Evolutionary conservation across 2,113 vertebrate genomes (phyloP).

Genomic region (Dolichotis patagonum): DNA sequence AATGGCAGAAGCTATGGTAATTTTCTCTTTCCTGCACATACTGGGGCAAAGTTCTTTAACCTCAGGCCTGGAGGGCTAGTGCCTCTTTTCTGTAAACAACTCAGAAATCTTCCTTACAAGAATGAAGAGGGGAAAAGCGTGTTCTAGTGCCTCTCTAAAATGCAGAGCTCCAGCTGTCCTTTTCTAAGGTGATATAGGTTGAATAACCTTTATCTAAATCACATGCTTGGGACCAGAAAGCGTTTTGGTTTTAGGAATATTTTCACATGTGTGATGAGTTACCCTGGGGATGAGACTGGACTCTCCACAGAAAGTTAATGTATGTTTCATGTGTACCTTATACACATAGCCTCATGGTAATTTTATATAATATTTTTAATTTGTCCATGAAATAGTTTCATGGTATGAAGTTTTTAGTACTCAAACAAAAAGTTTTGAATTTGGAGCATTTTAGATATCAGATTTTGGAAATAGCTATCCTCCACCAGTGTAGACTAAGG

Average conservation of each 20-base stretch:
- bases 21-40: not conserved
- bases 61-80: not conserved
- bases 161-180: not conserved
- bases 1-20: not conserved
- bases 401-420: not conserved
- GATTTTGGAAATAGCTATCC: not conserved
- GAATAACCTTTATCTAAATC: not conserved
- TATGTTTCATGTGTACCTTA: not conserved
- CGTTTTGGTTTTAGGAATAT: not conserved
- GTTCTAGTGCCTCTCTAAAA: slow-evolving; percentile 19
- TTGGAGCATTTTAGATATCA: not conserved
- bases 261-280: not conserved
- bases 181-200: not conserved
- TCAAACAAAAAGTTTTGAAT: not conserved
- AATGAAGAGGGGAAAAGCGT: not conserved
- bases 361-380: not conserved
- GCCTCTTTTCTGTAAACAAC: not conserved
- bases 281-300: not conserved
- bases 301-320: not conserved
- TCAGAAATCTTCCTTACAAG: not conserved
- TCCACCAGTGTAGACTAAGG: not conserved
- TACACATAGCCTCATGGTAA: not conserved
- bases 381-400: not conserved
- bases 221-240: not conserved
- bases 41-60: not conserved